Percentiles rank a stretch among this genome's conserved stretches.
These are phyloP conservation scores for Phataginus tetradactyla DNA, from an alignment of 2,797 vertebrate genomes.

Conservation along the genomic window DNA sequence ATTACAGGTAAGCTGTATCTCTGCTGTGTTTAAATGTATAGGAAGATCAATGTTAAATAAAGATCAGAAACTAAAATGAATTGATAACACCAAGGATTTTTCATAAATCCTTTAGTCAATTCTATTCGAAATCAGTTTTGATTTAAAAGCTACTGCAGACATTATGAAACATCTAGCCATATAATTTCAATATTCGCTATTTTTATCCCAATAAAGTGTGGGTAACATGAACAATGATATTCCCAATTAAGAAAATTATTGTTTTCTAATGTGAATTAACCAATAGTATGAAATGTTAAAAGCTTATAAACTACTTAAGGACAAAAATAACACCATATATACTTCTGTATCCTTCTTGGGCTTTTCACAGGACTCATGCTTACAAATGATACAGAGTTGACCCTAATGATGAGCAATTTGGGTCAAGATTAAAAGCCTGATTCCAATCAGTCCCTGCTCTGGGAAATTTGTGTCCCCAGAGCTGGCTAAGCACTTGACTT, in stretches of 20 bases:
- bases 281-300: not conserved
- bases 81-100: not conserved
- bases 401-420: not conserved
- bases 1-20: not conserved
- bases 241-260: conserved; percentile 4
- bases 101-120: not conserved
- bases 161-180: not conserved
- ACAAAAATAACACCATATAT: not conserved
- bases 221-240: not conserved
- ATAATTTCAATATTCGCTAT: not conserved
- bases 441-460: not conserved
- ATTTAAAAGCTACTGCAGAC: not conserved
- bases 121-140: conserved; percentile 11
- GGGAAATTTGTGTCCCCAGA: not conserved
- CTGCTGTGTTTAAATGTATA: not conserved
- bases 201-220: not conserved
- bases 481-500: not conserved
- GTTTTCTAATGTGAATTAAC: conserved; percentile 11
- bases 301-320: not conserved
- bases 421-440: not conserved
- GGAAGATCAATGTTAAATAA: not conserved
- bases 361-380: not conserved
- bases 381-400: not conserved
- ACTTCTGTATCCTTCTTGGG: not conserved
- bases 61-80: not conserved